Evolutionary conservation across 1,140 invertebrate genomes (phyloP), one percentile per base, ranked within the genome.

Genomic region (Leptinotarsa lineolata): DNA sequence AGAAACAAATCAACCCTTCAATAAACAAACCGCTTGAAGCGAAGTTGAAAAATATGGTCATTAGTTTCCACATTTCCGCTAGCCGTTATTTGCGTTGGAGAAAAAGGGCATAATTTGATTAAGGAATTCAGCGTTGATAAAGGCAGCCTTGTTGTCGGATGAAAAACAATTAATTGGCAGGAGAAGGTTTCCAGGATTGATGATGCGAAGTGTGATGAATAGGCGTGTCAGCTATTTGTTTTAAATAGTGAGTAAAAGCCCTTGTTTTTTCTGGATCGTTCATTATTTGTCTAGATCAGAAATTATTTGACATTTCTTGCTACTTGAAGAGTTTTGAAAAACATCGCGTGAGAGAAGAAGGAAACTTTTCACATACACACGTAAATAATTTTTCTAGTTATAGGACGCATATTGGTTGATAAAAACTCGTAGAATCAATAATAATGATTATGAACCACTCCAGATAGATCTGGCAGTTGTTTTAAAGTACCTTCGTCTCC

Each of bases 81-180:
- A 15, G 15, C 48, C 48, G 15, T 54, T 54, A 54, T 54, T 54
- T 18, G 15, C n/a, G 48, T 54, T 46, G 48, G n/a, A 54, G 16
- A 54, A 54, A 39, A 54, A 54, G 48, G 48, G 15, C n/a, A 54
- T 54, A 54, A 54, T 54, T 54, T 54, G 48, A 54, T 54, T 54
- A 54, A 15, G 48, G 48, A 54, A 54, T 54, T 54, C 48, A 54
- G 48, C 48, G 48, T 18, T 18, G n/a, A 54, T 54, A 3, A 54
- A 54, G n/a, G 48, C 13, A 15, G 48, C 48, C 48, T 16, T 54
- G 48, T 54, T 54, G 48, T 54, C 48, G n/a, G 16, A 54, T 54
- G 48, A 18, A 54, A 18, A 54, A 54, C 48, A 54, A 54, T 54
- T 54, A 54, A 54, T 54, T 54, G 48, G n/a, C 15, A 54, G 5